Base-by-base conservation (phyloP, 1,140 invertebrate species). In the Neodiprion fabricii region DNA sequence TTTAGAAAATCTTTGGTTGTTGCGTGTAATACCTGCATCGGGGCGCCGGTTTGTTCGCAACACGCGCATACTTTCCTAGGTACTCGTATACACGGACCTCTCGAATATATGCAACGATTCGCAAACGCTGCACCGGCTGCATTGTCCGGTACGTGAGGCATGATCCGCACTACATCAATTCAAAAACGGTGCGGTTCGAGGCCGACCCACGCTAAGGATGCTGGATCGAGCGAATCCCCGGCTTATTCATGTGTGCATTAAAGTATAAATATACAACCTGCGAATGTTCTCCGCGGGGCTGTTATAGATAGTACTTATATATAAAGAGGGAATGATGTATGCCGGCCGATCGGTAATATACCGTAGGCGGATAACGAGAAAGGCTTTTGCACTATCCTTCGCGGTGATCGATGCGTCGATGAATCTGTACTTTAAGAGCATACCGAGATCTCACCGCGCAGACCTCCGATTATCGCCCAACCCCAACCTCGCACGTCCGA, bases 301-400 rank as follows among this genome's bases (percentile, higher is more conserved):
- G 85, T 84, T 87, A 86, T 80, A 85, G 84, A 86, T 86, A 61
- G 11, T 61, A 86, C 83, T 84, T 82, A 83, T 82, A 40, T 40
- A 82, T 85, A 82, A 83, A 83, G 84, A 83, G 53, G 72, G 80
- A 85, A 87, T 87, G 85, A 87, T 87, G 83, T 83, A 87, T 86
- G 82, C 79, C 78, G 77, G 78, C 82, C 85, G 79, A 85, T 87
- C 80, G 82, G 80, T 86, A 86, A 87, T 86, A 87, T 87, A 87
- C 85, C 85, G 85, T 86, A 84, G 85, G 83, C 85, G 85, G 85
- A 81, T 86, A 86, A 87, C 85, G 85, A 87, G 84, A 87, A 87
- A 86, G 83, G 82, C 80, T 79, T 77, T 79, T 76, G 73, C 66
- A 74, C 68, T 73, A 74, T 74, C 79, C 75, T 72, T 75, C 79